phyloP scores from a whole-genome alignment of 35 echinoderm and acorn worm genomes.

The Strongylocentrotus purpuratus region DNA sequence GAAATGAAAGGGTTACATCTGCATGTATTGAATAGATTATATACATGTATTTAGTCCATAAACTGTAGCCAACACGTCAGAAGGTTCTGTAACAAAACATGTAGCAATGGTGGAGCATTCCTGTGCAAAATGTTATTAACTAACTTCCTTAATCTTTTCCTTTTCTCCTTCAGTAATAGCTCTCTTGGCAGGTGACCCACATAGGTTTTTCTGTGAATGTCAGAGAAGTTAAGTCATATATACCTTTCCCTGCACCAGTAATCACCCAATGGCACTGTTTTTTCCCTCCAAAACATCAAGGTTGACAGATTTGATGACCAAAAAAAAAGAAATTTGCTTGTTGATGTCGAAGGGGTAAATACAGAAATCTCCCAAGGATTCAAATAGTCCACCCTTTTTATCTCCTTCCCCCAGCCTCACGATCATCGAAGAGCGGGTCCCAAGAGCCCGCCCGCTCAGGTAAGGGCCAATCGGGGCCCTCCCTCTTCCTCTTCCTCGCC shows the following conservation, averaged over 20 bases:
- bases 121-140: background rate
- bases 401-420: slow-evolving; percentile 12
- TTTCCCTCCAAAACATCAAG: background rate
- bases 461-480: slow-evolving; percentile 15
- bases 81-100: background rate
- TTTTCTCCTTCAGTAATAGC: background rate
- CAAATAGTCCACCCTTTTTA: slow-evolving; percentile 6
- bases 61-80: background rate
- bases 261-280: background rate
- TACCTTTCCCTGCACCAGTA: background rate
- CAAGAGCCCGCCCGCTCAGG: slow-evolving; percentile 12
- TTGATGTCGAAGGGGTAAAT: background rate
- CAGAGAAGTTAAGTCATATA: background rate
- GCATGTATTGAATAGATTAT: background rate
- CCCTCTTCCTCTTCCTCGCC: slow-evolving; percentile 4
- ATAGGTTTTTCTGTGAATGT: background rate
- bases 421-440: slow-evolving; percentile 34
- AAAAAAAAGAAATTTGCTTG: background rate
- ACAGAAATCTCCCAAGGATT: background rate
- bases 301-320: background rate
- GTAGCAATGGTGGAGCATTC: background rate
- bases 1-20: background rate
- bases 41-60: background rate
- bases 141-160: background rate
- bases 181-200: background rate